Base-by-base conservation (phyloP, 1,140 invertebrate genomes). In the Nasonia giraulti region DNA sequence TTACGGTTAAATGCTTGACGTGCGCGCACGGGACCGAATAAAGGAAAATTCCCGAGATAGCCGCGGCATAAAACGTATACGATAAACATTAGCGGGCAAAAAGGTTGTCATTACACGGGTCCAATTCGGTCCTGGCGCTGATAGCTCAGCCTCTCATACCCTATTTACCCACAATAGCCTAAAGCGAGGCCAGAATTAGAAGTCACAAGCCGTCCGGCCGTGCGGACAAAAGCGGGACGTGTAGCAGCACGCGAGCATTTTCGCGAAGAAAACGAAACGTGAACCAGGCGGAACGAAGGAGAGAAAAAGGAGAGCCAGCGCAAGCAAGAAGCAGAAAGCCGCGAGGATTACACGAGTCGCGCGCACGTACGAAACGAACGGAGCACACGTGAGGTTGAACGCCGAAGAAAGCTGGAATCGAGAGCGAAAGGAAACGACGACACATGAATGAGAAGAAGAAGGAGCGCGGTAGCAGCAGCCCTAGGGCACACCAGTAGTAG, bases 111-210 rank as follows among this genome's bases (percentile, higher is more conserved):
- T 62, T 62, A 62, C 55, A 62, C 55, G 20, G 20, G 55, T 62
- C 55, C 55, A n/a, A 62, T 62, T 62, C 55, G 55, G 55, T 62
- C 55, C 17, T 20, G 17, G 3, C 20, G n/a, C 44, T 62, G 71
- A 82, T 82, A 75, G 47, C 50, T 82, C 40, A 62, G 80, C 27
- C 20, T 44, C 23, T 33, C 23, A 5, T 8, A 33, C 10, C 78
- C 66, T 47, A 71, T 73, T 71, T 27, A 68, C 27, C 55, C n/a
- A 47, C 66, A 55, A 47, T 44, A 33, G 17, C 14, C 33, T 6
- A n/a, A 62, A 62, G 80, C 23, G 47, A 37, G 5, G 68, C 83
- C 82, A 23, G 44, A 84, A 84, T 84, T 80, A 84, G 83, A 84
- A 84, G 77, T 66, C 68, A 62, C 55, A 50, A 78, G 44, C 44